Conservation (phyloP, 2,113 vertebrate genomes). For the Rhizomys pruinosus region DNA sequence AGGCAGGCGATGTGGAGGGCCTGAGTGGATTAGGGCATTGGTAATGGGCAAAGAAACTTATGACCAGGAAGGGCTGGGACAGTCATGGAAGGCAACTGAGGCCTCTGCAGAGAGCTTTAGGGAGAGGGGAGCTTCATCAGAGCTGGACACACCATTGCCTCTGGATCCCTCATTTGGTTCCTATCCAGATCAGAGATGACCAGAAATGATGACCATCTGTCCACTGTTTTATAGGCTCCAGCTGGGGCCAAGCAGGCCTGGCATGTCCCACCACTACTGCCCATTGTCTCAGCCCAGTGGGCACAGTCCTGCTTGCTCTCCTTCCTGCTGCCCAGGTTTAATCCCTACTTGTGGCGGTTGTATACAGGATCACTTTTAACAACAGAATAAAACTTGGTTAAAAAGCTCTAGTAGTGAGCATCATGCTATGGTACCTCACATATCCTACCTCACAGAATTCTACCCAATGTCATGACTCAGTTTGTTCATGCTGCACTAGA, state of each 20-base stretch:
- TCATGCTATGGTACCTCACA: not conserved
- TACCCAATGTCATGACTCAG: rapidly evolving
- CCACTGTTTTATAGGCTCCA: slow-evolving; percentile 3
- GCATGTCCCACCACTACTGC: rapidly evolving
- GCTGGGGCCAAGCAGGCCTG: not conserved
- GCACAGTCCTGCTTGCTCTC: not conserved
- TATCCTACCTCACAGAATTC: not conserved
- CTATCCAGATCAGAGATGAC: slow-evolving; percentile 62
- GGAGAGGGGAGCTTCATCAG: not conserved
- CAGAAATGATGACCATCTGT: slow-evolving; percentile 69
- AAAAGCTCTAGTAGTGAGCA: not conserved
- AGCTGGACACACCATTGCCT: slow-evolving; percentile 57
- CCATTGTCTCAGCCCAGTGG: not conserved
- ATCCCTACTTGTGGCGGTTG: not conserved
- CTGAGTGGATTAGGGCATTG: not conserved
- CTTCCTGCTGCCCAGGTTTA: not conserved
- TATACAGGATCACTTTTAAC: not conserved
- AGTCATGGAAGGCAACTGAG: not conserved
- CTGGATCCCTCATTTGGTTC: slow-evolving; percentile 60
- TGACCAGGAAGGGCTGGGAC: not conserved
- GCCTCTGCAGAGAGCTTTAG: not conserved
- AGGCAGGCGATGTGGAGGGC: not conserved
- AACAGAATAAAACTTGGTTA: not conserved
- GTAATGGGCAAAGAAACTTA: not conserved
- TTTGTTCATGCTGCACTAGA: not conserved